A percentile compares a stretch with the other conserved stretches of the same genome.
phyloP scores from a whole-genome alignment of 1,140 invertebrate genomes.

The Pissodes strobi region DNA sequence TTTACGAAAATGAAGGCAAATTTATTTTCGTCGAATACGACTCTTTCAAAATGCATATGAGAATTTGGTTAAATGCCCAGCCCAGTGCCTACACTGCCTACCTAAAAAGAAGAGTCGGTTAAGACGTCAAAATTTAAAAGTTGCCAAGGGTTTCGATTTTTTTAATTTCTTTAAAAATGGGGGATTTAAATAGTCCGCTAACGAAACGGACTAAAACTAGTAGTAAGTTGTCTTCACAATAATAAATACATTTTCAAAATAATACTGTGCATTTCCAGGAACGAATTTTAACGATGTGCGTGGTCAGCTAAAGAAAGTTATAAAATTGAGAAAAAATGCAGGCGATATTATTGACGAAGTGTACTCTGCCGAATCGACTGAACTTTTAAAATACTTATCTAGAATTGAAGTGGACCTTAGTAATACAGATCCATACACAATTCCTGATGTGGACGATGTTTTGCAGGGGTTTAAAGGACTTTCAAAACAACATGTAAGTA shows the following conservation, averaged over 20 bases:
- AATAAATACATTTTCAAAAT: neutral
- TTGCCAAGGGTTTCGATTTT: too few relatives aligned
- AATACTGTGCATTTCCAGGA: neutral
- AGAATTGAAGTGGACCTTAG: neutral
- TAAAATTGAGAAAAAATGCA: neutral
- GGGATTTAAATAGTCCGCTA: too few relatives aligned
- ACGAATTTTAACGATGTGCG: neutral
- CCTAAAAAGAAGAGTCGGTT: too few relatives aligned
- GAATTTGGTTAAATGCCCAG: too few relatives aligned
- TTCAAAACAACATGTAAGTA: constrained; percentile 4
- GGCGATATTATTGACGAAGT: neutral
- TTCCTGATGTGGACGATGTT: neutral
- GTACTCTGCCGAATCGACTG: neutral
- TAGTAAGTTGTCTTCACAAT: neutral
- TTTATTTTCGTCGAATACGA: too few relatives aligned
- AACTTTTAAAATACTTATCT: neutral
- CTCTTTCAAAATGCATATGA: too few relatives aligned
- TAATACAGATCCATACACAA: neutral
- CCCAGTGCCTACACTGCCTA: too few relatives aligned
- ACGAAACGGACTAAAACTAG: too few relatives aligned
- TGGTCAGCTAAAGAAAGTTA: neutral
- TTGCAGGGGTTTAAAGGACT: neutral
- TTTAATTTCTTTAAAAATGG: too few relatives aligned
- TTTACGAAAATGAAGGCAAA: too few relatives aligned
- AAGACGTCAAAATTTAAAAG: too few relatives aligned